Percentiles rank a stretch among this genome's conserved stretches.
These are phyloP conservation scores for Tethea ocularis DNA, from an alignment of 2,888 invertebrate species.

Conservation along the genomic window DNA sequence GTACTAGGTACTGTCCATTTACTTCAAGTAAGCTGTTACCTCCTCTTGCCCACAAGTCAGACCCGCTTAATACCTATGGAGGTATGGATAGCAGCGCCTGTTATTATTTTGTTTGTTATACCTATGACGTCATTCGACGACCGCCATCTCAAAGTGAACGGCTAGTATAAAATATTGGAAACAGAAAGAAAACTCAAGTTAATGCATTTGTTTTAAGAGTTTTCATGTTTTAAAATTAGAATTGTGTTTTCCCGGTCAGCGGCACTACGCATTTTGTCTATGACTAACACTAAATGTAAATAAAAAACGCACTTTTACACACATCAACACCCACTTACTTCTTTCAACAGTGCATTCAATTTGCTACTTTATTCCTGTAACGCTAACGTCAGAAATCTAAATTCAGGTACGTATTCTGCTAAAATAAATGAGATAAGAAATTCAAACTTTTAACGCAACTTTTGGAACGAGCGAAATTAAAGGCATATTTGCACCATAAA, in stretches of 20 bases:
- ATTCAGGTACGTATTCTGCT: not conserved
- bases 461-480: not conserved
- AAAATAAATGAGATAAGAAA: not conserved
- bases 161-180: not conserved
- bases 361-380: not conserved
- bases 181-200: not conserved
- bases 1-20: too few species aligned
- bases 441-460: not conserved
- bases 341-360: slow-evolving; percentile 11
- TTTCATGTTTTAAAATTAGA: slow-evolving; percentile 25
- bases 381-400: not conserved
- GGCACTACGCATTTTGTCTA: slow-evolving; percentile 25
- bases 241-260: slow-evolving; percentile 24
- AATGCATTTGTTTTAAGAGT: not conserved
- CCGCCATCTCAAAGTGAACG: too few species aligned
- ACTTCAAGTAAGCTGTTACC: too few species aligned
- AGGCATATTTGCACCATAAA: not conserved
- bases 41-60: too few species aligned
- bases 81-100: too few species aligned
- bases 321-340: slow-evolving; percentile 16
- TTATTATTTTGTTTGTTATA: too few species aligned
- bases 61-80: too few species aligned
- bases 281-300: slow-evolving; percentile 34
- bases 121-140: too few species aligned
- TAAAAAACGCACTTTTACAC: slow-evolving; percentile 35